A percentile compares a stretch with the other conserved stretches of the same genome.
phyloP scores from a whole-genome alignment of 2,888 invertebrate species.

The Pseudococcus jackbeardsleyi region DNA sequence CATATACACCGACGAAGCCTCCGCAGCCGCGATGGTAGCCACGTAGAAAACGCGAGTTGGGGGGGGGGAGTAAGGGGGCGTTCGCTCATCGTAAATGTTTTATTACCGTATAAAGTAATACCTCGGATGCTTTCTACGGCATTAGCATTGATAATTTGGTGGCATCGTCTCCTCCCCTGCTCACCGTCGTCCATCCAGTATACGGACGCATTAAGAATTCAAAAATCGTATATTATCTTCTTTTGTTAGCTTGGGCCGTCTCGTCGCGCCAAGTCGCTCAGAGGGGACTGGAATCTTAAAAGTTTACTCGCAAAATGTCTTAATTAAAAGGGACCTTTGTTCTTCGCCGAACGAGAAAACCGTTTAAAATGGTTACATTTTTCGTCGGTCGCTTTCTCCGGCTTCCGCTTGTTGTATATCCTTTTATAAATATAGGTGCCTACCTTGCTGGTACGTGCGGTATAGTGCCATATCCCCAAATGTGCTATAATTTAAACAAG shows the following conservation, averaged over 20 bases:
- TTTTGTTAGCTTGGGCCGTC: neutral
- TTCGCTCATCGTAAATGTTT: constrained; percentile 4
- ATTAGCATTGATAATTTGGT: constrained; percentile 28
- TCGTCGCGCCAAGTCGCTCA: neutral
- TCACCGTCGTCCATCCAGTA: neutral
- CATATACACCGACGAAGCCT: neutral
- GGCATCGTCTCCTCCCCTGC: neutral
- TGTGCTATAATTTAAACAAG: constrained; percentile 7
- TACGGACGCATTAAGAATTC: neutral
- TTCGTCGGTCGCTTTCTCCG: neutral
- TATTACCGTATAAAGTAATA: constrained; percentile 3
- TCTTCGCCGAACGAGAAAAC: neutral
- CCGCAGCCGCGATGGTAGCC: neutral
- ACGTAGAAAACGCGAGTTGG: neutral
- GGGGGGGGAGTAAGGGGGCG: neutral
- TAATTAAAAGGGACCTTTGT: constrained; percentile 22
- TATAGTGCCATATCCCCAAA: neutral
- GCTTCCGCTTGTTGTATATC: neutral
- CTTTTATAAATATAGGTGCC: neutral
- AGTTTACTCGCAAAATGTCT: constrained; percentile 20
- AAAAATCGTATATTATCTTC: constrained; percentile 32
- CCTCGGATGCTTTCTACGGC: neutral
- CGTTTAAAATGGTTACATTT: constrained; percentile 5
- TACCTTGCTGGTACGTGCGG: neutral
- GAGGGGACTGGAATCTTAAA: neutral